Base-by-base conservation (phyloP, 2,113 vertebrate genomes). In the Apteryx mantelli region DNA sequence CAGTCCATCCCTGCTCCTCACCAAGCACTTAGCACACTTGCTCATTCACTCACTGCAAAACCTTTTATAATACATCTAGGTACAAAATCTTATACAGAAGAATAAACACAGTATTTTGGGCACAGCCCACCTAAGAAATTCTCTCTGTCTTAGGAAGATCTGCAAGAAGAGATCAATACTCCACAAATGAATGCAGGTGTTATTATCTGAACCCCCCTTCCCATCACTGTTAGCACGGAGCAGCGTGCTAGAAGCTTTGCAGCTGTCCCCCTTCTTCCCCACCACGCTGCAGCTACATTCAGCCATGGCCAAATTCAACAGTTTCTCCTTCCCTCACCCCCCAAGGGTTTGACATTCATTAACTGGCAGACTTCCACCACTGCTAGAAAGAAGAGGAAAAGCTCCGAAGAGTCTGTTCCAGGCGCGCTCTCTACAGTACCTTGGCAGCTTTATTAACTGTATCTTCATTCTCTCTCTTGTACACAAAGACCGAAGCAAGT, bases 381-480 rank as follows among this genome's bases (percentile, higher is more conserved):
- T 60, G 36, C 73, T 24, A 3, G 3, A 12, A 12, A 66, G 38
- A 13, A 10, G 32, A 87, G 46, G 58, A 30, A 5, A 6, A 26
- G 30, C 56, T 38, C 53, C 65, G 28, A 7, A 10, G 7, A 16
- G 53, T 0, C 13, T 38, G 36, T 17, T 68, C 65, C 80, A 16
- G 52, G 26, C 50, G 9, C 1, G 0, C 53, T 11, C 34, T 22
- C 48, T 20, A 26, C 55, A 6, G 91, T 98, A 99, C 99, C 99
- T 99, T 99, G 69, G 99, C 99, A 77, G 99, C 99, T 98, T 99
- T 99, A 89, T 99, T 99, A 94, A 99, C 99, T 95, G 98, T 99
- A 44, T 99, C 99, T 95, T 99, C 98, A 3, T 99, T 99, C 50
- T 98, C 99, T 38, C 98, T 97, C 89, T 98, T 98, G 95, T 99